A percentile compares a stretch with the other conserved stretches of the same genome.
Conservation (phyloP, 2,797 vertebrate species). For the Labeo calbasu region DNA sequence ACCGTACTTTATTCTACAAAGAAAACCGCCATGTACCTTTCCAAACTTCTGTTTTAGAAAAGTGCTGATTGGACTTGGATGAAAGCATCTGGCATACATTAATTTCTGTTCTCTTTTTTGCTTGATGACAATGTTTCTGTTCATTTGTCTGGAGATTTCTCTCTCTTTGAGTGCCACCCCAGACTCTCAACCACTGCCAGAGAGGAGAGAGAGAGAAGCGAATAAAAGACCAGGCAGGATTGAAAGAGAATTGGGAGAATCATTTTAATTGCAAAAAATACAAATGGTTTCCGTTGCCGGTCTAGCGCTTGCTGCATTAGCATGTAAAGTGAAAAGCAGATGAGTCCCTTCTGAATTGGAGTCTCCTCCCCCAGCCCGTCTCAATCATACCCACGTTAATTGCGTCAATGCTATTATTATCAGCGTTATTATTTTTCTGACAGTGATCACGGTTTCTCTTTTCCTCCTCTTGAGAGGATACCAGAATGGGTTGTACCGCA, state of each 20-base stretch:
- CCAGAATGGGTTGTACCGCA: neutral
- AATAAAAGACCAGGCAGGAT: conserved; percentile 4
- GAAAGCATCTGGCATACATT: conserved; percentile 33
- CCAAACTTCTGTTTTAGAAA: conserved; percentile 23
- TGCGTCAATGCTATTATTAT: conserved; percentile 46
- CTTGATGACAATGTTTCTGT: conserved; percentile 6
- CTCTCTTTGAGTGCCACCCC: conserved; percentile 14
- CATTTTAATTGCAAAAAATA: conserved; percentile 64
- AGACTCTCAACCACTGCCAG: conserved; percentile 16
- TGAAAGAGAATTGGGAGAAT: conserved; percentile 35
- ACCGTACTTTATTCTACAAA: conserved; percentile 10
- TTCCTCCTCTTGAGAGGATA: conserved; percentile 19
- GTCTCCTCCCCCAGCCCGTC: conserved; percentile 7
- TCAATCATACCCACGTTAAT: conserved; percentile 32
- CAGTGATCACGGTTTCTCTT: conserved; percentile 15
- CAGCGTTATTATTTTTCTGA: conserved; percentile 42
- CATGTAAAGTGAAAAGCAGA: conserved; percentile 50
- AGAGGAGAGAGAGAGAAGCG: neutral
- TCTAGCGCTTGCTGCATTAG: conserved; percentile 56
- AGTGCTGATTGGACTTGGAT: conserved; percentile 15
- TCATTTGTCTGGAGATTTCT: conserved; percentile 21
- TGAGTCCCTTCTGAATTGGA: neutral
- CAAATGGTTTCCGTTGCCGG: conserved; percentile 55
- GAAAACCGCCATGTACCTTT: neutral
- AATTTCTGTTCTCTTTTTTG: conserved; percentile 14